A percentile compares a stretch with the other conserved stretches of the same genome.
phyloP scores from a whole-genome alignment of 2,113 vertebrate genomes.

The Pseudolaguvia tuberculata region DNA sequence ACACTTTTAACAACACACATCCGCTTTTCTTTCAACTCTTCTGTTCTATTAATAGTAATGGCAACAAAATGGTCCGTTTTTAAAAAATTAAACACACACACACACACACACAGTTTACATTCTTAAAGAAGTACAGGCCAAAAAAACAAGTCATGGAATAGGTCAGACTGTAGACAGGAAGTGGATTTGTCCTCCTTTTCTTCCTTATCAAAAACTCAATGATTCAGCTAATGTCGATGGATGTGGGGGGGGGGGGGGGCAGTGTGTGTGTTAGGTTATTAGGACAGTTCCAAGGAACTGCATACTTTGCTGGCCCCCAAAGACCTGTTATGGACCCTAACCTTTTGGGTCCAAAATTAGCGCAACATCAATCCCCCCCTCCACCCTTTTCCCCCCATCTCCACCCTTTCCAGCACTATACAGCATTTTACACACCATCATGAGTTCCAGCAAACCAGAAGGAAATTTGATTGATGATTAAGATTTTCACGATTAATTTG shows the following conservation, averaged over 20 bases:
- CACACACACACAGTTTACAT: constrained; percentile 39
- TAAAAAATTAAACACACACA: neutral
- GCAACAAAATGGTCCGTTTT: constrained; percentile 5
- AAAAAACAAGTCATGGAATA: constrained; percentile 12
- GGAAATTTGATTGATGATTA: too few species aligned
- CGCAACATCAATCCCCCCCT: too few species aligned
- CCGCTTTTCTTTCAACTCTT: constrained; percentile 10
- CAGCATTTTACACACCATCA: neutral
- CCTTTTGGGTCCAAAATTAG: too few species aligned
- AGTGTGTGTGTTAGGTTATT: too few species aligned
- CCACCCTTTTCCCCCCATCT: neutral
- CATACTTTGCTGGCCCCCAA: too few species aligned
- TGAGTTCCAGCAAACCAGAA: neutral
- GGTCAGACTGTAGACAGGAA: constrained; percentile 1
- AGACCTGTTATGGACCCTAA: too few species aligned
- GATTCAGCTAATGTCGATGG: too few species aligned
- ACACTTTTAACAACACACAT: neutral
- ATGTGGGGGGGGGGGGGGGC: too few species aligned
- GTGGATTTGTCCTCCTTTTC: too few species aligned
- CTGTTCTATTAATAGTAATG: constrained; percentile 20
- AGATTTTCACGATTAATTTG: too few species aligned
- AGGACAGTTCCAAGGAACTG: too few species aligned
- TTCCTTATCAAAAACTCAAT: too few species aligned
- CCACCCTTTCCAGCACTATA: neutral
- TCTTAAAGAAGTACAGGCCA: constrained; percentile 38